Percentiles rank a stretch among this genome's conserved stretches.
These are phyloP conservation scores for Callocephalon fimbriatum DNA, from an alignment of 2,113 vertebrate species.

Conservation along the genomic window DNA sequence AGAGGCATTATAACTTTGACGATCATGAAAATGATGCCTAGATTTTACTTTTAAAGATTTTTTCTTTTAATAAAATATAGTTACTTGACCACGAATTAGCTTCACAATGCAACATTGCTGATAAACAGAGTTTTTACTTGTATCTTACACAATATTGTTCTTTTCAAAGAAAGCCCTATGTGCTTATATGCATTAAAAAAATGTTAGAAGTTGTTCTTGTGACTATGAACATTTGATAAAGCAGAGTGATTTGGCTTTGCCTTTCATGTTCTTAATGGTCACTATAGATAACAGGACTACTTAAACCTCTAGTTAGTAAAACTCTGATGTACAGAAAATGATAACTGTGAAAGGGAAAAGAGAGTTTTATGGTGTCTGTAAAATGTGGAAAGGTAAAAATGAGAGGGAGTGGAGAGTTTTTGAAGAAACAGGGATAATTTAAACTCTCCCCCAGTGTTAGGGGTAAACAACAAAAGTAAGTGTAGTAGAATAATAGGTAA, in stretches of 20 bases:
- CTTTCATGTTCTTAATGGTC: not conserved
- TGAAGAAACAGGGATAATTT: not conserved
- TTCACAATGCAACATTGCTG: not conserved
- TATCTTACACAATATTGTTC: not conserved
- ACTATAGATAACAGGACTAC: not conserved
- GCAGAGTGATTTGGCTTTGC: not conserved
- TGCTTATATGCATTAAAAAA: not conserved
- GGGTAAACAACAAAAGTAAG: not conserved
- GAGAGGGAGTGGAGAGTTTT: not conserved
- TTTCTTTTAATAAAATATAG: not conserved
- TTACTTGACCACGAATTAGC: not conserved
- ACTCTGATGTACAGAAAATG: not conserved
- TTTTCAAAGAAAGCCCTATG: not conserved
- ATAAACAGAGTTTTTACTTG: not conserved
- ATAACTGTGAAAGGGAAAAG: not conserved
- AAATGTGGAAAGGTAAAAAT: not conserved
- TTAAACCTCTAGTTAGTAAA: not conserved
- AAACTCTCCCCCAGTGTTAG: not conserved
- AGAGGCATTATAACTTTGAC: not conserved
- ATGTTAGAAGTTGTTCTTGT: not conserved
- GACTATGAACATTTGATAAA: not conserved
- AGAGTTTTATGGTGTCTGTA: not conserved
- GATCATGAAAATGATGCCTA: not conserved
- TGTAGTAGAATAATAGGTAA: not conserved
- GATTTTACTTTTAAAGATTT: not conserved